phyloP scores from a whole-genome alignment of 1,140 invertebrate genomes.

The Drosophila arawakana region DNA sequence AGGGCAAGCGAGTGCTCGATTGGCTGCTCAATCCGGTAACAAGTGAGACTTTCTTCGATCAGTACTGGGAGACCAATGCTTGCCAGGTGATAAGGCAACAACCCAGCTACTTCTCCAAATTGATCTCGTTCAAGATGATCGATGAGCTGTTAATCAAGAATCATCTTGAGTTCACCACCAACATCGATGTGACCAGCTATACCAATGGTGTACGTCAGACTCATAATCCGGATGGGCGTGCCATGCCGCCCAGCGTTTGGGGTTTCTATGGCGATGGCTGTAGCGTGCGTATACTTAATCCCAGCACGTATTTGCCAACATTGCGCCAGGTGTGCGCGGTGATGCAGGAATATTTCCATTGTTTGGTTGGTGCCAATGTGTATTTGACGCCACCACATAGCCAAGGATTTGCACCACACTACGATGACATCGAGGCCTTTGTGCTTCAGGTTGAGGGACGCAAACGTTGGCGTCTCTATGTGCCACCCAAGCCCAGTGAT shows the following conservation, averaged over 20 bases:
- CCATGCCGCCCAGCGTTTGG: conserved; percentile 92
- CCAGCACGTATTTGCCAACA: conserved; percentile 92
- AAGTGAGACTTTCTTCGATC: conserved; percentile 87
- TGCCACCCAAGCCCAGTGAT: conserved; percentile 87
- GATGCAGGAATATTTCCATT: conserved; percentile 97
- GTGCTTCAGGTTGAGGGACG: conserved; percentile 97
- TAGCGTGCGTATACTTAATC: conserved; percentile 96
- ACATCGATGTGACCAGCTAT: conserved; percentile 96
- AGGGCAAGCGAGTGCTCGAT: conserved; percentile 87
- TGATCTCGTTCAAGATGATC: conserved; percentile 91
- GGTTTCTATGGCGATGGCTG: conserved; percentile 96
- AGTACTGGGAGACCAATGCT: conserved; percentile 93
- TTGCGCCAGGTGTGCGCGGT: conserved; percentile 88
- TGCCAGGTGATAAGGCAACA: conserved; percentile 89
- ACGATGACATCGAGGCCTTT: conserved; percentile 99
- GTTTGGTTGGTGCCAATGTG: conserved; percentile 96
- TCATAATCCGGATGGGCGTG: conserved; percentile 92
- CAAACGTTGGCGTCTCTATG: conserved; percentile 97
- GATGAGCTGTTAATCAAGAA: conserved; percentile 92
- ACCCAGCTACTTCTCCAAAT: conserved; percentile 88
- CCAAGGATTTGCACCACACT: conserved; percentile 99
- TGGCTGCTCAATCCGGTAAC: conserved; percentile 90
- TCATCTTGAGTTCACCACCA: conserved; percentile 92
- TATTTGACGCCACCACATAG: conserved; percentile 97
- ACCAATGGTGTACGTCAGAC: conserved; percentile 91